Conservation (phyloP, 2,888 invertebrate genomes). For the Odontomyia ornata region DNA sequence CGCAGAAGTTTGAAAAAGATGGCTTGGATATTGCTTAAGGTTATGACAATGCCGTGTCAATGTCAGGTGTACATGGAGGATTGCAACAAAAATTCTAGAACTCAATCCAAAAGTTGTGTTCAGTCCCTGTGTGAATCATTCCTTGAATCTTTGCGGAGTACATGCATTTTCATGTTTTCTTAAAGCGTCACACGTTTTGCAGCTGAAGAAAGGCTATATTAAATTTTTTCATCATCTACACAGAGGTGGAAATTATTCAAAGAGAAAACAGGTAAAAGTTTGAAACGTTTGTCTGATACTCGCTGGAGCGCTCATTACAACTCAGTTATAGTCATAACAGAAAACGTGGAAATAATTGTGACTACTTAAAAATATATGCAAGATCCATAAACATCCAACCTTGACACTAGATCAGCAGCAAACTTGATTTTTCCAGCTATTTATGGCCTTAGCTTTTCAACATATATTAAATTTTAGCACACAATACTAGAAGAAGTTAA, state of each 20-base stretch:
- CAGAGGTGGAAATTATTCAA: slow-evolving; percentile 8
- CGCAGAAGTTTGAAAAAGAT: slow-evolving; percentile 43
- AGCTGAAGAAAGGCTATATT: background rate
- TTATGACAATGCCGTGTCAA: slow-evolving; percentile 51
- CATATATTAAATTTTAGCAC: slow-evolving; percentile 17
- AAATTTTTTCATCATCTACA: background rate
- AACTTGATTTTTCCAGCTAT: slow-evolving; percentile 24
- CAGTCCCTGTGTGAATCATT: slow-evolving; percentile 50
- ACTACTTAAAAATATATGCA: slow-evolving; percentile 19
- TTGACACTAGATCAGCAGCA: slow-evolving; percentile 32
- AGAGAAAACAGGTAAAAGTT: slow-evolving; percentile 24
- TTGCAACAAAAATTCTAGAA: slow-evolving; percentile 48
- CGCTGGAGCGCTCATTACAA: slow-evolving; percentile 3
- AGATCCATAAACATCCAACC: slow-evolving; percentile 33
- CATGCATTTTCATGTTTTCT: background rate
- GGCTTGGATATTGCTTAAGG: slow-evolving; percentile 50
- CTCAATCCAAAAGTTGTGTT: slow-evolving; percentile 48
- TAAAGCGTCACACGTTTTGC: background rate
- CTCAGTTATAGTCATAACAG: slow-evolving; percentile 18
- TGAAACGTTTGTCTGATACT: slow-evolving; percentile 27
- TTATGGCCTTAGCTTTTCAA: too few relatives aligned
- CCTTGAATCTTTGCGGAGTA: slow-evolving; percentile 42
- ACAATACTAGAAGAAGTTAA: slow-evolving; percentile 26
- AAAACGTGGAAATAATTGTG: slow-evolving; percentile 10
- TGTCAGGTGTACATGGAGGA: slow-evolving; percentile 51